Evolutionary conservation across 2,113 vertebrate species (phyloP).

Genomic region (Himantopus leucocephalus): DNA sequence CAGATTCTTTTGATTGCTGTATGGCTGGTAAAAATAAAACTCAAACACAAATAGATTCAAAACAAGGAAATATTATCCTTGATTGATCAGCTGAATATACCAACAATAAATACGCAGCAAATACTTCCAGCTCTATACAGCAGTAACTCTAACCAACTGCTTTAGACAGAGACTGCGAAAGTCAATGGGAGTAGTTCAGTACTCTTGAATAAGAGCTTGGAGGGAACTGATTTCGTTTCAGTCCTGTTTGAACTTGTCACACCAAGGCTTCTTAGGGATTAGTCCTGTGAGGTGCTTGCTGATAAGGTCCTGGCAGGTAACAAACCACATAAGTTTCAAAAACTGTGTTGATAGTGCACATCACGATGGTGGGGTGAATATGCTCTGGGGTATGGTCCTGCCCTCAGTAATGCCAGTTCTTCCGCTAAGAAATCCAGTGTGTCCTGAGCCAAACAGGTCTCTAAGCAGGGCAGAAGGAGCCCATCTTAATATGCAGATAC

Average conservation of each 20-base stretch:
- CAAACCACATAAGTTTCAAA: not conserved
- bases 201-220: not conserved
- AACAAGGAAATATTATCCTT: not conserved
- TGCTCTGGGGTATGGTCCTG: too few relatives aligned
- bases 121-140: not conserved
- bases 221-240: not conserved
- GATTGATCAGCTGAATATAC: not conserved
- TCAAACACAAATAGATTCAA: not conserved
- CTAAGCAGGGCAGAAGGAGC: not conserved
- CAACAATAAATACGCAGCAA: not conserved
- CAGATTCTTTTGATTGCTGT: not conserved
- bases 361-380: fast-evolving
- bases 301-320: not conserved
- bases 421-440: not conserved
- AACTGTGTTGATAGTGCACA: not conserved
- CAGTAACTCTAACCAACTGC: not conserved
- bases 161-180: not conserved
- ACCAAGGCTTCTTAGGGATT: not conserved
- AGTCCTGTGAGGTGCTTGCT: not conserved
- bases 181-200: too few relatives aligned
- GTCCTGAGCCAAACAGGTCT: not conserved
- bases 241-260: not conserved
- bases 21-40: not conserved
- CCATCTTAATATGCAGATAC: not conserved
- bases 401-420: not conserved